Percentiles rank a stretch among this genome's conserved stretches.
phyloP scores from a whole-genome alignment of 2,113 vertebrate genomes.

The Pelusios castaneus region DNA sequence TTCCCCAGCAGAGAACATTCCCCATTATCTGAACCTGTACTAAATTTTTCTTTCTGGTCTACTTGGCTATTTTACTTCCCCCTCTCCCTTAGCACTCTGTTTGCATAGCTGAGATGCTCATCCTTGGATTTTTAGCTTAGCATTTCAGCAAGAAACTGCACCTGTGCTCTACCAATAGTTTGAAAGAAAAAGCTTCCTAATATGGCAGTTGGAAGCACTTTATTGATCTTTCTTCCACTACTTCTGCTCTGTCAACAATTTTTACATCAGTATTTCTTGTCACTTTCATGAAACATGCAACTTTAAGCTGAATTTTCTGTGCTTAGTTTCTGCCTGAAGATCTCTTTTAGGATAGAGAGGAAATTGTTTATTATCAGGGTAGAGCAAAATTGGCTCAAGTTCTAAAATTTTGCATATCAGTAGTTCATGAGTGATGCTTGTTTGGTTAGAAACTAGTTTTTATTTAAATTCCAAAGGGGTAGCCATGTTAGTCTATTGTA shows the following conservation, averaged over 20 bases:
- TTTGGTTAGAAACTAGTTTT: background rate
- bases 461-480: too few species aligned
- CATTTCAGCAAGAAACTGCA: background rate
- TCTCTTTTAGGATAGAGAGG: background rate
- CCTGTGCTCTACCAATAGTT: background rate
- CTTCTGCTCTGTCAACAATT: background rate
- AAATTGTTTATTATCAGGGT: background rate
- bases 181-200: background rate
- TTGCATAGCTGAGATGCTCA: rapidly evolving
- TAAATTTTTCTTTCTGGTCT: background rate
- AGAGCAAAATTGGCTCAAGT: background rate
- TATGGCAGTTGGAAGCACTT: rapidly evolving
- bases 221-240: background rate
- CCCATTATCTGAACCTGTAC: background rate
- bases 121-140: background rate
- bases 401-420: background rate
- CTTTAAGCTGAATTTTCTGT: rapidly evolving
- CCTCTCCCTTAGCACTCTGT: background rate
- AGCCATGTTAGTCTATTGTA: too few species aligned
- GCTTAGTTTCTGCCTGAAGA: background rate
- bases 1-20: background rate
- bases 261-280: rapidly evolving
- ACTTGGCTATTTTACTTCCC: background rate
- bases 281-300: rapidly evolving
- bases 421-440: background rate